Conservation (phyloP, 2,888 invertebrate genomes). For the Thymelicus sylvestris region DNA sequence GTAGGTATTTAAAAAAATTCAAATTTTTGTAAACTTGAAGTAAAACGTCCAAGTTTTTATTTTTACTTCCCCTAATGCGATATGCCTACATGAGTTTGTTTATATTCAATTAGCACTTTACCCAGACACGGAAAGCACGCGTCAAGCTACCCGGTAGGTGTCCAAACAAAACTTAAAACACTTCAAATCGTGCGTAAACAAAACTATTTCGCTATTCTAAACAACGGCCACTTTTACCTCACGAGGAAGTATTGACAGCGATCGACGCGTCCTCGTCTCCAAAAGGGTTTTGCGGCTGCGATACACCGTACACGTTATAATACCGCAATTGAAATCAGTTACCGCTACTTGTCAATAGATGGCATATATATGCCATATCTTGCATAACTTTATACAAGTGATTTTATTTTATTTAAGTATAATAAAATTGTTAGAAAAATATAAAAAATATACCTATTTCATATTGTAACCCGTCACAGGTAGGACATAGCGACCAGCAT, state of each 20-base stretch:
- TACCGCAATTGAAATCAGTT: background rate
- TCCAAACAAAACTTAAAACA: slow-evolving; percentile 30
- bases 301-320: background rate
- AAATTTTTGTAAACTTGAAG: too few relatives aligned
- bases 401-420: too few relatives aligned
- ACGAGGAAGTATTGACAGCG: slow-evolving; percentile 42
- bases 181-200: slow-evolving; percentile 28
- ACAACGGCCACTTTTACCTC: slow-evolving; percentile 40
- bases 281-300: background rate
- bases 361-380: background rate
- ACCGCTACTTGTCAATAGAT: background rate
- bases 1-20: too few relatives aligned
- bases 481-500: too few relatives aligned
- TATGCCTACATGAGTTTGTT: background rate
- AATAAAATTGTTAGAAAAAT: too few relatives aligned
- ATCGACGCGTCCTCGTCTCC: slow-evolving; percentile 1
- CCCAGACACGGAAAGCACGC: background rate
- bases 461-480: too few relatives aligned
- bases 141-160: slow-evolving; percentile 1
- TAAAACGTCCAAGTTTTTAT: too few relatives aligned
- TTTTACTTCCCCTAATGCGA: too few relatives aligned
- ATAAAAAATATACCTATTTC: too few relatives aligned
- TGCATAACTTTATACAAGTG: too few relatives aligned
- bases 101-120: slow-evolving; percentile 8
- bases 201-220: slow-evolving; percentile 41